phyloP scores from a whole-genome alignment of 2,797 vertebrate genomes.

The Lates japonicus region DNA sequence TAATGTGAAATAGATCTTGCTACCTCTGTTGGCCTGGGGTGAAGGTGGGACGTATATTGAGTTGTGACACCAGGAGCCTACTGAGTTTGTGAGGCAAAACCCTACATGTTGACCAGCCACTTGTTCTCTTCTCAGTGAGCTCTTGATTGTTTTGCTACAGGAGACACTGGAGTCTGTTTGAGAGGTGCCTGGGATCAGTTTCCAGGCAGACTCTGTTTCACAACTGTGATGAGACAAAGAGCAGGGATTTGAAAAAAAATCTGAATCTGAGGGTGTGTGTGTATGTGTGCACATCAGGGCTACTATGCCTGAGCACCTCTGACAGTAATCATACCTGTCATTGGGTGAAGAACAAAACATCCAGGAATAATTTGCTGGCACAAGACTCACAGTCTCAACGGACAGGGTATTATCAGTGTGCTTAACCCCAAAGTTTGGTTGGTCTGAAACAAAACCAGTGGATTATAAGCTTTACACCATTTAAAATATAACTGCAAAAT shows the following conservation, averaged over 20 bases:
- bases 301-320: neutral
- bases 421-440: slow-evolving; percentile 9
- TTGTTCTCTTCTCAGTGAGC: slow-evolving; percentile 54
- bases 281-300: neutral
- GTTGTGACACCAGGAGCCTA: slow-evolving; percentile 54
- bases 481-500: neutral
- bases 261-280: neutral
- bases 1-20: neutral
- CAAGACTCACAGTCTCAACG: slow-evolving; percentile 54
- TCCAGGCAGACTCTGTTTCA: slow-evolving; percentile 50
- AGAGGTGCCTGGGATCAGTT: slow-evolving; percentile 2
- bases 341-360: slow-evolving; percentile 51
- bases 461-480: neutral
- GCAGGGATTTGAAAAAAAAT: slow-evolving; percentile 9
- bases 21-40: fast-evolving
- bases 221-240: slow-evolving; percentile 52
- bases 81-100: slow-evolving; percentile 88
- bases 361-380: slow-evolving; percentile 77
- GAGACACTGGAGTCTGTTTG: slow-evolving; percentile 65
- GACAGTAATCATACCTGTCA: slow-evolving; percentile 66
- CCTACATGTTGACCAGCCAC: slow-evolving; percentile 54
- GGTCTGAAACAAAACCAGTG: slow-evolving; percentile 67
- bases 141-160: slow-evolving; percentile 85
- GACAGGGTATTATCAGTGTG: neutral
- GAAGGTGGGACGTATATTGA: fast-evolving